Evolutionary conservation across 2,888 invertebrate genomes (phyloP), one percentile per base, ranked within the genome.

Genomic region (Selenia dentaria): DNA sequence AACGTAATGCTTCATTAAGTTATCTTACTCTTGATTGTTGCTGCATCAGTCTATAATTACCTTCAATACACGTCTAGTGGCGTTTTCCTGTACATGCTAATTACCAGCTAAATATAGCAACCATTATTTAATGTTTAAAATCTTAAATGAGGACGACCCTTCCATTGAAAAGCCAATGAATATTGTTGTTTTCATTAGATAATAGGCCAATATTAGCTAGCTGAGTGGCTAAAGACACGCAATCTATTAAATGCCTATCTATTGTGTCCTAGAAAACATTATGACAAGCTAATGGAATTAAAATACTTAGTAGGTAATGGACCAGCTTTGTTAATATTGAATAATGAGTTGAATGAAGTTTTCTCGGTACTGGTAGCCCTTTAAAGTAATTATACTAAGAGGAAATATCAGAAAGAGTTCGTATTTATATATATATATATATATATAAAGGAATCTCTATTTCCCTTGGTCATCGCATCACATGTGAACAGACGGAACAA

Each of bases 191-290:
- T 51, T 47, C 41, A 51, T 58, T 51, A 48, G 38, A 34, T 57
- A 52, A 57, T 42, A 33, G 44, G 18, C 27, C 22, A 18, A 48
- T 37, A n/a, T n/a, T n/a, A 32, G 32, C 24, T n/a, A 26, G 34
- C 39, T 42, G 35, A 52, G 35, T 43, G 50, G 13, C 46, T 49
- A 39, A 48, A 54, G 43, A 36, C 59, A 57, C 54, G 54, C 57
- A 27, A 54, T 31, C 44, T 31, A 42, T 32, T 39, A 42, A 44
- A 43, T 51, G n/a, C n/a, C n/a, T n/a, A 41, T 39, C 38, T 38
- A 39, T 40, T 38, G 51, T 49, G 40, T 38, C 40, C 51, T 54
- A 58, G 51, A 55, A 52, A 46, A 42, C 13, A 27, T 35, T 34
- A 1, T 31, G 42, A 44, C 24, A 40, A 34, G 40, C 34, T 42